phyloP scores from a whole-genome alignment of 2,113 vertebrate genomes.

The Psephotus haematonotus region DNA sequence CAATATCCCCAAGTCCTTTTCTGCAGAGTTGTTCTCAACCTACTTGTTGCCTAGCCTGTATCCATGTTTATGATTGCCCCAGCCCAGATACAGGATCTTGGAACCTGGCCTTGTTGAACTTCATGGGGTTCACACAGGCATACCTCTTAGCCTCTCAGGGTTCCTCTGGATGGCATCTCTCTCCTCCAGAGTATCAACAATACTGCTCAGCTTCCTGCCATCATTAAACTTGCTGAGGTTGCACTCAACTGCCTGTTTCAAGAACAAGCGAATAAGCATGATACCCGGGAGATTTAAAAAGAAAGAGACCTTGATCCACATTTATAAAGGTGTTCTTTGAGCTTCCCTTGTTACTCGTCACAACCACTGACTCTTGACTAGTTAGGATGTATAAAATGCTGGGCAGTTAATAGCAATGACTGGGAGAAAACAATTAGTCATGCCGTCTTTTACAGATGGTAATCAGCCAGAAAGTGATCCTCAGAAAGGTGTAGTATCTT shows the following conservation, averaged over 20 bases:
- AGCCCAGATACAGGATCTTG: neutral
- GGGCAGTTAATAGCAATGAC: neutral
- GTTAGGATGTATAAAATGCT: neutral
- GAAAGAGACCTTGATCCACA: neutral
- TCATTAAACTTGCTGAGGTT: neutral
- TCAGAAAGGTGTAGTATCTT: neutral
- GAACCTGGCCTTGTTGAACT: neutral
- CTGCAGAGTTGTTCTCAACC: neutral
- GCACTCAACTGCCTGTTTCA: neutral
- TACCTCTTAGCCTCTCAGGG: neutral
- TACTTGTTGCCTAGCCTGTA: neutral
- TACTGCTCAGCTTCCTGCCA: neutral
- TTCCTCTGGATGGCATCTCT: neutral
- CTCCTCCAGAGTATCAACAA: neutral
- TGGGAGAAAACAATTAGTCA: neutral
- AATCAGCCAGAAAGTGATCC: neutral
- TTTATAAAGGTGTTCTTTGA: neutral
- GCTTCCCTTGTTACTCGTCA: neutral
- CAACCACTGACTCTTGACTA: neutral
- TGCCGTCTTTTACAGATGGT: neutral
- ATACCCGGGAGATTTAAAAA: neutral
- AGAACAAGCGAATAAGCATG: neutral
- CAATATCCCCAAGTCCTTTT: too few species aligned
- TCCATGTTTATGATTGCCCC: neutral
- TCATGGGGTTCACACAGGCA: accelerated